A percentile compares a stretch with the other conserved stretches of the same genome.
These are phyloP conservation scores for Triplophysa rosa DNA, from an alignment of 2,113 vertebrate species.

Conservation along the genomic window DNA sequence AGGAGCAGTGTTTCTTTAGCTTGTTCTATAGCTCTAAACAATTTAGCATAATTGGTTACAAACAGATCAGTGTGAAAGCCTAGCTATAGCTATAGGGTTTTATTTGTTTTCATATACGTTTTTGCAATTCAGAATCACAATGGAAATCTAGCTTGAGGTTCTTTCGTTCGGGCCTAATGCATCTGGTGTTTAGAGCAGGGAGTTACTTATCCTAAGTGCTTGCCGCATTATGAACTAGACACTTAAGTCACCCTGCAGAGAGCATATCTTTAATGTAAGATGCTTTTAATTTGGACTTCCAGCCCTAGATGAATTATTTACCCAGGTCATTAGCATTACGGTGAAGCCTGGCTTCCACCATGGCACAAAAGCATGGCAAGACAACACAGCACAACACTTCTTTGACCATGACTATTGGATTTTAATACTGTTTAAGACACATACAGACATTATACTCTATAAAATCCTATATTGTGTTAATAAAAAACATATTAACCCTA, in stretches of 20 bases:
- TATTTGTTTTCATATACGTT: slow-evolving; percentile 19
- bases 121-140: slow-evolving; percentile 1
- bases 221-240: slow-evolving; percentile 26
- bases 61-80: background rate
- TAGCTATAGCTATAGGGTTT: slow-evolving; percentile 9
- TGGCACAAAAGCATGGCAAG: slow-evolving; percentile 21
- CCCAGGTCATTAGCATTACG: slow-evolving; percentile 36
- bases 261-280: slow-evolving; percentile 45
- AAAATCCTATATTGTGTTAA: background rate
- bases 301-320: slow-evolving; percentile 47
- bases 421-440: background rate
- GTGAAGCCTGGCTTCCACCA: slow-evolving; percentile 8
- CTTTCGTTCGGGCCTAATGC: slow-evolving; percentile 40
- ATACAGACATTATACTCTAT: background rate
- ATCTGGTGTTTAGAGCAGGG: slow-evolving; percentile 40
- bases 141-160: slow-evolving; percentile 21
- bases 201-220: slow-evolving; percentile 51
- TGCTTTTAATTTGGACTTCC: slow-evolving; percentile 49
- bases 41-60: background rate
- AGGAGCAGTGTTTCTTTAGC: background rate
- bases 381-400: background rate
- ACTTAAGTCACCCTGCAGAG: slow-evolving; percentile 41
- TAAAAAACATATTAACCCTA: background rate
- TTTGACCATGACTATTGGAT: background rate
- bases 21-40: background rate